Conservation (phyloP, 2,888 invertebrate genomes). For the Stenoptilia bipunctidactyla region DNA sequence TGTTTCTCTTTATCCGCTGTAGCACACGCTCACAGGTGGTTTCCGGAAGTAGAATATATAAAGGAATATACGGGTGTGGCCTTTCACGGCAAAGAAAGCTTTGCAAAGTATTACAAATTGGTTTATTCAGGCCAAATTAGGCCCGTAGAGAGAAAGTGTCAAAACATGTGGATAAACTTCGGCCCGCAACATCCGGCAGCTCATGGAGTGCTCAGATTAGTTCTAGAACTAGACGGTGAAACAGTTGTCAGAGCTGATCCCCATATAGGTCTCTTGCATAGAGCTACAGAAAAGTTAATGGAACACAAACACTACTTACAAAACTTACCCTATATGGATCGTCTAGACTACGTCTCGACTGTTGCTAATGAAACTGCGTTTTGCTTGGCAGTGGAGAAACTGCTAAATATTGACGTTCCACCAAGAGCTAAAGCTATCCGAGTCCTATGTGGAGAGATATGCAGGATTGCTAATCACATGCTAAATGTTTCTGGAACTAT, state of each 20-base stretch:
- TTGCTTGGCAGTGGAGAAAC: constrained; percentile 84
- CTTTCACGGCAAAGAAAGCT: constrained; percentile 65
- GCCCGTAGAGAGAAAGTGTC: constrained; percentile 71
- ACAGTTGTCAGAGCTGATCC: constrained; percentile 83
- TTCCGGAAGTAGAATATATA: constrained; percentile 74
- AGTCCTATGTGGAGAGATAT: constrained; percentile 81
- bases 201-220: constrained; percentile 87
- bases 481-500: constrained; percentile 81
- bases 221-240: constrained; percentile 87
- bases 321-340: constrained; percentile 88
- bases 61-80: constrained; percentile 67
- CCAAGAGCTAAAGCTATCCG: constrained; percentile 85
- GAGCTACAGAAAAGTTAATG: constrained; percentile 91
- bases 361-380: constrained; percentile 86
- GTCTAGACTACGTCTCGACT: constrained; percentile 88
- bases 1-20: constrained; percentile 24
- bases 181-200: constrained; percentile 94
- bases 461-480: constrained; percentile 84
- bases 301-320: constrained; percentile 90
- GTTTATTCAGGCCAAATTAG: constrained; percentile 34
- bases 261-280: constrained; percentile 88
- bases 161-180: constrained; percentile 82
- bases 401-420: constrained; percentile 83
- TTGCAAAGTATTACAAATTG: constrained; percentile 42
- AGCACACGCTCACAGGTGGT: constrained; percentile 61